A percentile compares a stretch with the other conserved stretches of the same genome.
Conservation (phyloP, 2,888 invertebrate genomes). For the Papilio elwesi region DNA sequence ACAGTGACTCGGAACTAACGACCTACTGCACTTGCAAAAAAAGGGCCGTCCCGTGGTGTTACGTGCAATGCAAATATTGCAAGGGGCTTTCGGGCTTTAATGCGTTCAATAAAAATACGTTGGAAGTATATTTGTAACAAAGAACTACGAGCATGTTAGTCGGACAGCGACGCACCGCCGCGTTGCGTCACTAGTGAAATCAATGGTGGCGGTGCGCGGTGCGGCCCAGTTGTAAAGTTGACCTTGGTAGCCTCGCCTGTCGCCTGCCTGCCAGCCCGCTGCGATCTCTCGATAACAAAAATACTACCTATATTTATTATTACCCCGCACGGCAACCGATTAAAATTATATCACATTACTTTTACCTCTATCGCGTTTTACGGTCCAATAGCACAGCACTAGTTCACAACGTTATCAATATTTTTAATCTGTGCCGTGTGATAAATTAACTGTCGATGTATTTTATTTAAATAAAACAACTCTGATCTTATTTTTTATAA, state of each 20-base stretch:
- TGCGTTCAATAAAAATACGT: too few relatives aligned
- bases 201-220: constrained; percentile 68
- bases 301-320: constrained; percentile 30
- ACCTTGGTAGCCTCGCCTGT: constrained; percentile 62
- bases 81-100: too few relatives aligned
- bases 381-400: constrained; percentile 10
- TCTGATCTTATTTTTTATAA: too few relatives aligned
- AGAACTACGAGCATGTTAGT: constrained; percentile 42
- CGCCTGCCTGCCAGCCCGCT: constrained; percentile 10
- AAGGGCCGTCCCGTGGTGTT: too few relatives aligned
- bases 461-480: background rate
- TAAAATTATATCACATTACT: constrained; percentile 12
- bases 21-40: too few relatives aligned
- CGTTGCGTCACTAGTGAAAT: constrained; percentile 76
- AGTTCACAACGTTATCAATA: background rate
- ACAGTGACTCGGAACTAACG: too few relatives aligned
- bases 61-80: too few relatives aligned
- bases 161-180: constrained; percentile 51
- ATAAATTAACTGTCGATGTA: background rate
- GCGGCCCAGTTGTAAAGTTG: constrained; percentile 75
- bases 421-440: background rate
- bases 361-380: background rate
- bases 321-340: constrained; percentile 25
- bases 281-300: constrained; percentile 31
- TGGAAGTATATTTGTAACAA: constrained; percentile 4